These are phyloP conservation scores for Ranitomeya variabilis DNA, from an alignment of 2,113 vertebrate genomes.

Conservation along the genomic window DNA sequence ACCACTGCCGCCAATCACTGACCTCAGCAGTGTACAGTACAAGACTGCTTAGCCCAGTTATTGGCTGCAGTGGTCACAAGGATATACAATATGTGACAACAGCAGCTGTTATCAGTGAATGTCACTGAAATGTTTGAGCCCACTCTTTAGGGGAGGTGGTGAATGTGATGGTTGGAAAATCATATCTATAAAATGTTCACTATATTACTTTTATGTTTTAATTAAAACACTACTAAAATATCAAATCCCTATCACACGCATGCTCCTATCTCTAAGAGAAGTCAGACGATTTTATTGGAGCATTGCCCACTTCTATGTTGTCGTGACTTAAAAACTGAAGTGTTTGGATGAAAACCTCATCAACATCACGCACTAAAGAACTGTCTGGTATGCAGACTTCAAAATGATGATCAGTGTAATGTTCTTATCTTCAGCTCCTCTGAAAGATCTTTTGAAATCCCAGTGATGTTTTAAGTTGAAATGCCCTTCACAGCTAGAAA, in stretches of 20 bases:
- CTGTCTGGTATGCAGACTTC: slow-evolving; percentile 38
- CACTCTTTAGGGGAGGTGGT: background rate
- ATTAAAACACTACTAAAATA: background rate
- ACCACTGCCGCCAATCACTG: too few relatives aligned
- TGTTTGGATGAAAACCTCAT: slow-evolving; percentile 42
- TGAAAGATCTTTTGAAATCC: slow-evolving; percentile 46
- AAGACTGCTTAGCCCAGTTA: background rate
- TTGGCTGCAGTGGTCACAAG: background rate
- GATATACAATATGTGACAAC: background rate
- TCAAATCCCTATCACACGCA: background rate
- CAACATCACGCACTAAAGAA: slow-evolving; percentile 44
- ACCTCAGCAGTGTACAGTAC: background rate
- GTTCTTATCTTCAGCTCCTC: slow-evolving; percentile 28
- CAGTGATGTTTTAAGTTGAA: slow-evolving; percentile 41
- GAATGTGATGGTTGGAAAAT: background rate
- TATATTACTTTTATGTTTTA: background rate
- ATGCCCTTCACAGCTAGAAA: slow-evolving; percentile 34
- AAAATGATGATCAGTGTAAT: slow-evolving; percentile 45
- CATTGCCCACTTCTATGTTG: slow-evolving; percentile 20
- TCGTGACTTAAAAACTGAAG: slow-evolving; percentile 36
- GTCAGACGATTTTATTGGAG: slow-evolving; percentile 2
- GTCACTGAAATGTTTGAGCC: background rate
- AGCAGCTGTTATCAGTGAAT: background rate
- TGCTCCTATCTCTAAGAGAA: background rate
- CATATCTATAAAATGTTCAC: background rate